Evolutionary conservation across 2,797 vertebrate species (phyloP).

Genomic region (Dendrocincla tyrannina): DNA sequence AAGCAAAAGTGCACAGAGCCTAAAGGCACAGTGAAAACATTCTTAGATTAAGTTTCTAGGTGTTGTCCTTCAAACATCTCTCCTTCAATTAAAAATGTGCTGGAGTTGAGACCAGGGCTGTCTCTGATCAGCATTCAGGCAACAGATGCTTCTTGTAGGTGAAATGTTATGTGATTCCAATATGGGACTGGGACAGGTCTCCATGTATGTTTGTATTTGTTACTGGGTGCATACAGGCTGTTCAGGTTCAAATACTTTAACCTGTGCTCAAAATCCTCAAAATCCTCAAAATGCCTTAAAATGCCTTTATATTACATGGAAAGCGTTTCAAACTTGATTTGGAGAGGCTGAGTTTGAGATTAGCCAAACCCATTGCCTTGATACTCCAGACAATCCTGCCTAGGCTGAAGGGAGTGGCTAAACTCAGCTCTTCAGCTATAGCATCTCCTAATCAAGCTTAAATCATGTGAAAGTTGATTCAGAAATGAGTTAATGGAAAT

Average conservation of each 20-base stretch:
- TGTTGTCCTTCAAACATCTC: background rate
- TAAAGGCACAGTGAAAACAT: background rate
- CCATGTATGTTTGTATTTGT: background rate
- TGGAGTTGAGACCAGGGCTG: background rate
- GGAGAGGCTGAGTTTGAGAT: background rate
- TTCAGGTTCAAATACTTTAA: background rate
- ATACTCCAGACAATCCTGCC: background rate
- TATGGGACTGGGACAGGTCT: background rate
- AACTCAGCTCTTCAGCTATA: accelerated
- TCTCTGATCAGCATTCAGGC: background rate
- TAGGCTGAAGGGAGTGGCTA: background rate
- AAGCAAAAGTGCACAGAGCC: background rate
- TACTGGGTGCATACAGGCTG: background rate
- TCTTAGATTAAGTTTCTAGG: background rate
- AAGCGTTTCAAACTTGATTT: background rate
- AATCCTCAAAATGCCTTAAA: background rate
- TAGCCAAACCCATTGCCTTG: background rate
- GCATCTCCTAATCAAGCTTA: background rate
- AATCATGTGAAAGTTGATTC: background rate
- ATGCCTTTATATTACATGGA: background rate
- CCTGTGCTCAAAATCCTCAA: background rate
- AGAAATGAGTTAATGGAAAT: background rate
- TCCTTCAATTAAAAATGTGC: background rate
- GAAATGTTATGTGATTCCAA: background rate
- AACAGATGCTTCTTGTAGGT: background rate